Base-by-base conservation (phyloP, 1,140 invertebrate genomes). In the Propsilocerus akamusi region DNA sequence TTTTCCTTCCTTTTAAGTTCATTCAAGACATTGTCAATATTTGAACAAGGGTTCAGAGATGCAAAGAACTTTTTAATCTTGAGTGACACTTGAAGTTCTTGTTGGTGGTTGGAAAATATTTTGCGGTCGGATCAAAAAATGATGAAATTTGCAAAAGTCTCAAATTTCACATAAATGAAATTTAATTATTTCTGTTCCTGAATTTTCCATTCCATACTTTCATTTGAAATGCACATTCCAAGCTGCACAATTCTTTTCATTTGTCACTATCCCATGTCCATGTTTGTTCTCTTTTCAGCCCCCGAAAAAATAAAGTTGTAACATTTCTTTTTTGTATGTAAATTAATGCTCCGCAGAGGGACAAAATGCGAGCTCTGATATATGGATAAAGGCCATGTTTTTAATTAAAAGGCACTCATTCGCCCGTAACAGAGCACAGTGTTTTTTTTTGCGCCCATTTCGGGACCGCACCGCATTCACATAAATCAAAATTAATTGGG, bases 401-500 rank as follows among this genome's bases (percentile, higher is more conserved):
- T 41, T 41, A 41, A 41, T 41, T 41, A 41, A 41, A 41, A 41
- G 34, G 14, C 22, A 41, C 22, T 41, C 34, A 41, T 41, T 17
- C 8, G 34, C 10, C 28, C 28, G n/a, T 30, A 30, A 30, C 28
- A 11, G 28, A 30, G n/a, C n/a, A n/a, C 28, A 41, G 5, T 20
- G 17, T 41, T 37, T 41, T 41, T 14, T 20, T 3, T 10, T 8
- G 14, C n/a, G 17, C 34, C 34, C 34, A 8, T 17, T 41, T 14
- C 34, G 11, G 10, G 28, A 8, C n/a, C 28, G 28, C 10, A 11
- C 14, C 14, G 17, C 34, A 41, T 41, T 20, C 22, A 20, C 17
- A 41, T 41, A 41, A 41, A 41, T 41, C 34, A 41, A 41, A 41
- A 41, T 41, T 41, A 41, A 41, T 41, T 41, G 34, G 34, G 34